These are phyloP conservation scores for Eudyptes chrysolophus DNA, from an alignment of 2,113 vertebrate species.

Conservation along the genomic window DNA sequence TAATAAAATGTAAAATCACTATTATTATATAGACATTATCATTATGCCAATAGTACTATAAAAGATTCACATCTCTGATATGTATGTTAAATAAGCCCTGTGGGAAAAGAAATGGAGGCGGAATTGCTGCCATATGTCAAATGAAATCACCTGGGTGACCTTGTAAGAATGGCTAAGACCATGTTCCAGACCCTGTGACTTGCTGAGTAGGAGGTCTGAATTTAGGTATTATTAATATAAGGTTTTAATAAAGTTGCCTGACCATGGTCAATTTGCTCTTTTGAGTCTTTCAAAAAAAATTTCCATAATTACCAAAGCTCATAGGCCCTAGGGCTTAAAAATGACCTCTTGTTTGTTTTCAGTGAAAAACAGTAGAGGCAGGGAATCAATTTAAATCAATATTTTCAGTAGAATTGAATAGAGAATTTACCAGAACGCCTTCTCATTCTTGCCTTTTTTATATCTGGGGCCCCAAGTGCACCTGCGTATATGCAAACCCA, in stretches of 20 bases:
- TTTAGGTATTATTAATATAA: slow-evolving; percentile 40
- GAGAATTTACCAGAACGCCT: not conserved
- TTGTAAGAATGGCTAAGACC: slow-evolving; percentile 48
- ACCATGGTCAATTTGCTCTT: not conserved
- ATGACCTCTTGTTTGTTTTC: slow-evolving; percentile 52
- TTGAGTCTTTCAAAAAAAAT: not conserved
- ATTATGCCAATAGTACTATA: slow-evolving; percentile 59
- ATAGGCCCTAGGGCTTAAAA: slow-evolving; percentile 32
- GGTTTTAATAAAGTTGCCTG: slow-evolving; percentile 5
- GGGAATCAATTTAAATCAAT: slow-evolving; percentile 60
- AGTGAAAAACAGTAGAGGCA: slow-evolving; percentile 36
- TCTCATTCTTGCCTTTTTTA: not conserved
- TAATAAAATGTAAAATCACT: slow-evolving; percentile 55
- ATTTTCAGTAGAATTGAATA: slow-evolving; percentile 18
- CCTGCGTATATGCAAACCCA: not conserved
- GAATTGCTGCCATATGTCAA: slow-evolving; percentile 42
- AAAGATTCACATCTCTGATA: slow-evolving; percentile 57
- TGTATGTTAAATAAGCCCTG: slow-evolving; percentile 38
- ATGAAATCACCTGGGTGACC: slow-evolving; percentile 66
- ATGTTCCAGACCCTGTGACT: slow-evolving; percentile 23
- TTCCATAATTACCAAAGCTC: slow-evolving; percentile 24
- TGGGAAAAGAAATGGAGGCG: slow-evolving; percentile 47
- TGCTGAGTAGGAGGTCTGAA: not conserved
- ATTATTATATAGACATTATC: slow-evolving; percentile 61
- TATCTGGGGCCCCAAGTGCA: not conserved